phyloP scores from a whole-genome alignment of 2,888 invertebrate species.

The Sipunculus nudus region DNA sequence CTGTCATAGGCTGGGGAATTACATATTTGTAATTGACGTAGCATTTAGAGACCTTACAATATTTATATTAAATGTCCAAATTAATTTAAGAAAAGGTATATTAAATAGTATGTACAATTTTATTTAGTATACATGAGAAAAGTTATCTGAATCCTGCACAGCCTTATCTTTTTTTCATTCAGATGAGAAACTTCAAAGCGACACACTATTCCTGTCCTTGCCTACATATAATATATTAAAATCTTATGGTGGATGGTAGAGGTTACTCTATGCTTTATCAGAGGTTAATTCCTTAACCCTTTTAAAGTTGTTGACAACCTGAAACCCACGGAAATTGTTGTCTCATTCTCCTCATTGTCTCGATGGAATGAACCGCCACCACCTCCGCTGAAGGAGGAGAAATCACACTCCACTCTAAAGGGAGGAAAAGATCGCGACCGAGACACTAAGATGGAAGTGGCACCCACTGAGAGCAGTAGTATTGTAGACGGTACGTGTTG shows the following conservation, averaged over 20 bases:
- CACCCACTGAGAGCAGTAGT: conserved; percentile 53
- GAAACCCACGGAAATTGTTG: conserved; percentile 63
- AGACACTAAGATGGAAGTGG: conserved; percentile 54
- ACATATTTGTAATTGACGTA: too few species aligned
- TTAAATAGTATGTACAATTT: too few species aligned
- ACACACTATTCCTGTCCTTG: too few species aligned
- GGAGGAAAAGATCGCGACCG: conserved; percentile 48
- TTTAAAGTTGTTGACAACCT: conserved; percentile 63
- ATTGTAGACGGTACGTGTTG: conserved; percentile 45
- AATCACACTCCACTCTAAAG: conserved; percentile 49
- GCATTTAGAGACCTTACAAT: too few species aligned
- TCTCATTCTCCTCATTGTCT: conserved; percentile 60
- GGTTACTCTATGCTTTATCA: background rate
- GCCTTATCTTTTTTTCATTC: too few species aligned
- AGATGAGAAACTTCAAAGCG: too few species aligned
- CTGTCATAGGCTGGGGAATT: too few species aligned
- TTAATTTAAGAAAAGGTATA: too few species aligned
- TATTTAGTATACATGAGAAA: too few species aligned
- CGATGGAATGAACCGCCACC: conserved; percentile 62
- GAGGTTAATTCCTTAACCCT: conserved; percentile 20
- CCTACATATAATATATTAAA: background rate
- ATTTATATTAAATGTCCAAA: too few species aligned
- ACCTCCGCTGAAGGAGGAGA: conserved; percentile 48
- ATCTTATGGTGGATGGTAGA: background rate
- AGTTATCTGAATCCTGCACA: too few species aligned